These are phyloP conservation scores for Osmerus mordax DNA, from an alignment of 2,113 vertebrate genomes.

Conservation along the genomic window DNA sequence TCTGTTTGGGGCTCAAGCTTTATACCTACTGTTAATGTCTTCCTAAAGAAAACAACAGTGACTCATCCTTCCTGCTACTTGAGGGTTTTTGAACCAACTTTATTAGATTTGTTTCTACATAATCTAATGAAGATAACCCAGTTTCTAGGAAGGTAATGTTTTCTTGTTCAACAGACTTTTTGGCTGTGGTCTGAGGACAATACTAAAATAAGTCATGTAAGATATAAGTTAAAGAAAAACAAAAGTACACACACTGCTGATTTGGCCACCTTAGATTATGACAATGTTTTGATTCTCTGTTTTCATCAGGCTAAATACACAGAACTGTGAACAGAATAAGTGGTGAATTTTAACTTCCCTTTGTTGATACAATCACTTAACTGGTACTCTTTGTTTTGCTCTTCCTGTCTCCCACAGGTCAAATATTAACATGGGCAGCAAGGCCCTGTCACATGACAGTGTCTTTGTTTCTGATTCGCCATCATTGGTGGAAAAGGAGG, in stretches of 20 bases:
- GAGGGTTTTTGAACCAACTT: background rate
- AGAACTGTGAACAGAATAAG: background rate
- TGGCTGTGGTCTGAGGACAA: too few relatives aligned
- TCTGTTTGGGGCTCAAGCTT: background rate
- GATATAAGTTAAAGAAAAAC: too few relatives aligned
- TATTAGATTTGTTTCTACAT: background rate
- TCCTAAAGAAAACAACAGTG: background rate
- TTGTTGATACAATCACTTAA: too few relatives aligned
- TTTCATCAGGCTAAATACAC: too few relatives aligned
- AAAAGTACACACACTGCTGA: too few relatives aligned
- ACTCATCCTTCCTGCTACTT: background rate
- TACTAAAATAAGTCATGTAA: too few relatives aligned
- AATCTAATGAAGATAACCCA: background rate
- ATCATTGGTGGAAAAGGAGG: constrained; percentile 60
- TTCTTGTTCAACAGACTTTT: too few relatives aligned
- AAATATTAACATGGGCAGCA: constrained; percentile 78
- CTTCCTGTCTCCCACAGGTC: constrained; percentile 65
- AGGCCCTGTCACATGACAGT: constrained; percentile 87
- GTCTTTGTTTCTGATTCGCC: constrained; percentile 77
- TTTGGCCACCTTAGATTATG: too few relatives aligned
- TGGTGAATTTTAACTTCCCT: background rate
- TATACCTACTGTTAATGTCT: background rate
- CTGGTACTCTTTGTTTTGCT: background rate
- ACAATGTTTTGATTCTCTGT: too few relatives aligned
- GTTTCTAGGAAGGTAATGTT: background rate